These are phyloP conservation scores for Rhabditoides inermis DNA, from an alignment of 2,888 invertebrate genomes.

Conservation along the genomic window DNA sequence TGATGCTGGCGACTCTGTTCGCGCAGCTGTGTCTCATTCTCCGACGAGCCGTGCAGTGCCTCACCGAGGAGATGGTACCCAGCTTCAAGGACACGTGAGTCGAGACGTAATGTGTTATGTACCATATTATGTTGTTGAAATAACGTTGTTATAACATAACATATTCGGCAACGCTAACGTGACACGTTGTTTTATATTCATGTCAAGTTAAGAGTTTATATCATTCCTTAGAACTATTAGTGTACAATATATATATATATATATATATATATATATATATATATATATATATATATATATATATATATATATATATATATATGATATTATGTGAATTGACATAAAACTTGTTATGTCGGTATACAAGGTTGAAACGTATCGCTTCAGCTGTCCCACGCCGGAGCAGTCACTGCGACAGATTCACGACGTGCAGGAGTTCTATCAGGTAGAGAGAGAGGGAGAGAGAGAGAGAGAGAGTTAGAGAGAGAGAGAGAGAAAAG, in stretches of 20 bases:
- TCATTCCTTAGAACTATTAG: too few species aligned
- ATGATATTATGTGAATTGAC: too few species aligned
- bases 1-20: conserved; percentile 14
- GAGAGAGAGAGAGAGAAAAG: conserved; percentile 16
- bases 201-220: too few species aligned
- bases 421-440: conserved; percentile 19
- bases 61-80: conserved; percentile 20
- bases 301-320: too few species aligned
- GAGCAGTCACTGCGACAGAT: conserved; percentile 21
- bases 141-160: neutral
- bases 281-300: too few species aligned
- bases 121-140: neutral
- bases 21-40: conserved; percentile 17
- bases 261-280: too few species aligned
- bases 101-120: neutral
- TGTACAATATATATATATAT: too few species aligned
- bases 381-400: conserved; percentile 16
- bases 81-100: conserved; percentile 13
- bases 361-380: too few species aligned
- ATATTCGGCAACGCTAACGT: too few species aligned
- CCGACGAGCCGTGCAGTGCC: conserved; percentile 13
- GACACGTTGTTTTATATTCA: too few species aligned
- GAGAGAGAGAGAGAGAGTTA: neutral
- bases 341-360: too few species aligned
- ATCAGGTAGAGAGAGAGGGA: conserved; percentile 4